Conservation (phyloP, 2,888 invertebrate genomes). For the Acrobasis consociella region DNA sequence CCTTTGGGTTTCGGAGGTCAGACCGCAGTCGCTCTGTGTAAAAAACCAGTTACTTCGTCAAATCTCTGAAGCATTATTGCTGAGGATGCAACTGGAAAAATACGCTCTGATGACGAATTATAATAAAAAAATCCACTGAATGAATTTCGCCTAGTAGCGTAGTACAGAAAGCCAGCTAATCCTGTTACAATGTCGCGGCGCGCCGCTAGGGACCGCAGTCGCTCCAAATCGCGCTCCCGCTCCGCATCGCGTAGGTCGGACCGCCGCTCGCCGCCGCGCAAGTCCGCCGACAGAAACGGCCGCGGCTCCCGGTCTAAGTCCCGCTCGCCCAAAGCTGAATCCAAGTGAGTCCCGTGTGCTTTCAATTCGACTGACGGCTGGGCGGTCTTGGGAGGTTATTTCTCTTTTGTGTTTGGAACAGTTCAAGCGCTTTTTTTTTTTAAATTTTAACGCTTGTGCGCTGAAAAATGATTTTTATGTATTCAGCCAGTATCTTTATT, state of each 20-base stretch:
- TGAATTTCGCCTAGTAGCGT: slow-evolving; percentile 20
- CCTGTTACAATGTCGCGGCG: slow-evolving; percentile 25
- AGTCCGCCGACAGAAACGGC: slow-evolving; percentile 53
- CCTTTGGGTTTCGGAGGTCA: too few species aligned
- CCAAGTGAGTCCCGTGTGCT: slow-evolving; percentile 69
- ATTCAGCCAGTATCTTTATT: too few species aligned
- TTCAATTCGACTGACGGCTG: slow-evolving; percentile 57
- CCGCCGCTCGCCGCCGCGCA: slow-evolving; percentile 50
- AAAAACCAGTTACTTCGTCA: too few species aligned
- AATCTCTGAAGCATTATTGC: too few species aligned
- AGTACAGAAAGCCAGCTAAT: slow-evolving; percentile 7
- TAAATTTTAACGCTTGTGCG: not conserved
- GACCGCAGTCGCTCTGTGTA: too few species aligned
- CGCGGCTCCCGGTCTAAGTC: slow-evolving; percentile 70
- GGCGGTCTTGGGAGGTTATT: slow-evolving; percentile 47
- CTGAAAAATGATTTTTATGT: too few species aligned
- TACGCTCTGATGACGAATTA: too few species aligned
- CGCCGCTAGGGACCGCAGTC: slow-evolving; percentile 67
- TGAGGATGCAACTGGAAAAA: too few species aligned
- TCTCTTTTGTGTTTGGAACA: slow-evolving; percentile 31
- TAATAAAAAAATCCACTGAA: too few species aligned
- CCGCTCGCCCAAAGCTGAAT: slow-evolving; percentile 68
- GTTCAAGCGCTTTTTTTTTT: not conserved
- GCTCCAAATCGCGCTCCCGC: slow-evolving; percentile 61
- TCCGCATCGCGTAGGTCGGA: slow-evolving; percentile 55